Evolutionary conservation across 2,888 invertebrate genomes (phyloP).

Genomic region (Philaethria dido): DNA sequence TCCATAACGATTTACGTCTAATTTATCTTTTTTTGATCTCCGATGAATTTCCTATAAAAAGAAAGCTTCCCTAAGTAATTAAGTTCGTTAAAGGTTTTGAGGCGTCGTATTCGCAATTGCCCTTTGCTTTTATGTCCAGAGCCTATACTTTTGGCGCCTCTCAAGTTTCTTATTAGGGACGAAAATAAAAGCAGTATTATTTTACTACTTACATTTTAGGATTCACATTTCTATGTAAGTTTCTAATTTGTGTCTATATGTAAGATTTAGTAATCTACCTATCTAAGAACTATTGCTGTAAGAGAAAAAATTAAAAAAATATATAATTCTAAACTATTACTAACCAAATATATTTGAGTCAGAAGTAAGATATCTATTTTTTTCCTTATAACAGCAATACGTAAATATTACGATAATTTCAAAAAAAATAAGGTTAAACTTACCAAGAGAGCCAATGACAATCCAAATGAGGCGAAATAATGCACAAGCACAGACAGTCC

Average conservation of each 20-base stretch:
- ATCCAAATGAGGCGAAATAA: conserved; percentile 72
- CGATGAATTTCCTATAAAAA: conserved; percentile 35
- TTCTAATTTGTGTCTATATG: no score
- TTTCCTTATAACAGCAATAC: not conserved
- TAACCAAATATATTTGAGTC: not conserved
- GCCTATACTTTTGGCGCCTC: conserved; percentile 32
- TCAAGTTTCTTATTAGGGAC: conserved; percentile 32
- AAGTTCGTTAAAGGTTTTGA: conserved; percentile 41
- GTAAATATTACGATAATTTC: not conserved
- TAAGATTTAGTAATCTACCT: not conserved
- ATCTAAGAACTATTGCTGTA: not conserved
- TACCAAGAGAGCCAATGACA: conserved; percentile 69
- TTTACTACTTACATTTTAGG: not conserved
- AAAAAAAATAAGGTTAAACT: conserved; percentile 51
- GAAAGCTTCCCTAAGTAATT: conserved; percentile 41
- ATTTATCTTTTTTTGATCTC: conserved; percentile 37
- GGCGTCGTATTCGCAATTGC: conserved; percentile 41
- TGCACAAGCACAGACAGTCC: conserved; percentile 74
- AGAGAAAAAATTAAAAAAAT: no score
- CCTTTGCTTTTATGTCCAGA: conserved; percentile 38
- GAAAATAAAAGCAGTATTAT: conserved; percentile 25
- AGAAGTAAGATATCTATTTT: no score
- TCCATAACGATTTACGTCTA: conserved; percentile 3
- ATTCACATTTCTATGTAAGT: no score
- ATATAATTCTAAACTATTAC: no score